These are phyloP conservation scores for Sebastes vulpes DNA, from an alignment of 2,797 vertebrate genomes.

Conservation along the genomic window DNA sequence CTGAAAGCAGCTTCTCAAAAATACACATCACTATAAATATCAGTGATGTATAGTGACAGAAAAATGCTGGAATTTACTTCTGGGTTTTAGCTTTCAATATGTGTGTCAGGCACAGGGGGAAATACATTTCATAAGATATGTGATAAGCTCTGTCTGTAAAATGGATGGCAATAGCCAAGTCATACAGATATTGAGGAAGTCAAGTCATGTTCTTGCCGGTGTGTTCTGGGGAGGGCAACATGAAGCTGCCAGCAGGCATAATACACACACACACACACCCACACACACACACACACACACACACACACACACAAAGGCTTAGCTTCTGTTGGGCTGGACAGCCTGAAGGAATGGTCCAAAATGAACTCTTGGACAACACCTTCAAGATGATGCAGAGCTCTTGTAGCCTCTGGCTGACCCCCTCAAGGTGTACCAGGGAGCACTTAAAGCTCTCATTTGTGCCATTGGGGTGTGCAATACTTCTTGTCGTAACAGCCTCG, in stretches of 20 bases:
- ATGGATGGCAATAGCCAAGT: background rate
- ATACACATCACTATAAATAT: background rate
- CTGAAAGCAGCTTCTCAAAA: background rate
- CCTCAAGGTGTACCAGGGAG: slow-evolving; percentile 5
- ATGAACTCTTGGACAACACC: slow-evolving; percentile 36
- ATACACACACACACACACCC: background rate
- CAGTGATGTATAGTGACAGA: background rate
- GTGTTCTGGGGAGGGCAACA: background rate
- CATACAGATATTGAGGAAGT: background rate
- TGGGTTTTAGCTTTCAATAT: background rate
- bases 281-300: background rate
- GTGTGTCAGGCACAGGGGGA: background rate
- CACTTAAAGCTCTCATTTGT: slow-evolving; percentile 26
- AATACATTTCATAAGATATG: background rate
- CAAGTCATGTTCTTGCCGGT: background rate
- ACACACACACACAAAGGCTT: background rate
- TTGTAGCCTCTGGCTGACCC: slow-evolving; percentile 34
- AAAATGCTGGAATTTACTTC: background rate
- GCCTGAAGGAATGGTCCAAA: slow-evolving; percentile 37
- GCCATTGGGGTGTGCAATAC: background rate
- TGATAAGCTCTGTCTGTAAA: background rate
- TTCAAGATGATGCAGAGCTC: slow-evolving; percentile 22
- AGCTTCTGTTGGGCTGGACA: background rate
- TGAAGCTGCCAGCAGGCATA: slow-evolving; percentile 2
- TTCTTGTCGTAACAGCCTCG: background rate